These are phyloP conservation scores for Maniola jurtina DNA, from an alignment of 1,140 invertebrate genomes.

Conservation along the genomic window DNA sequence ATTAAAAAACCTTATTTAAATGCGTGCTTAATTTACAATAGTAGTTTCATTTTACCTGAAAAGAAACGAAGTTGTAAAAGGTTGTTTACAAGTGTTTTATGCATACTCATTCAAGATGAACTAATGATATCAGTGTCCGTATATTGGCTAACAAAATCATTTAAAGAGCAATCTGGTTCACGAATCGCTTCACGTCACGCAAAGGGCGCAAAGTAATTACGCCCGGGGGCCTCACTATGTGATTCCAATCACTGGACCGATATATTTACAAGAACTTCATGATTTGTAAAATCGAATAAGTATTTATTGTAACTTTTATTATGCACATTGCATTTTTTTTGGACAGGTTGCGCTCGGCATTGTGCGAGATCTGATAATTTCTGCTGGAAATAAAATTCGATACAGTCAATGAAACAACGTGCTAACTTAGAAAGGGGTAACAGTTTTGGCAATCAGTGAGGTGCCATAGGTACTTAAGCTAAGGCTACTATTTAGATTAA, in stretches of 20 bases:
- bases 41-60: background rate
- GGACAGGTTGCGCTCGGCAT: no score
- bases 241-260: constrained; percentile 14
- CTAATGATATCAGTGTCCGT: constrained; percentile 15
- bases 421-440: no score
- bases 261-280: constrained; percentile 9
- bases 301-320: background rate
- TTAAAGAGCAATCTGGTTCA: constrained; percentile 43
- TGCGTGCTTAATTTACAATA: background rate
- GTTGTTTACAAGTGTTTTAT: constrained; percentile 9
- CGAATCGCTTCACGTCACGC: constrained; percentile 44
- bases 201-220: constrained; percentile 43
- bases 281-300: constrained; percentile 2
- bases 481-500: no score
- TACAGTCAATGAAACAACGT: no score
- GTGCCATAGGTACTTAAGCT: no score
- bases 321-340: no score
- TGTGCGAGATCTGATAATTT: no score
- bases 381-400: no score
- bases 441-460: no score
- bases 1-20: constrained; percentile 2
- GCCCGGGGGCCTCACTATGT: constrained; percentile 31
- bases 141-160: constrained; percentile 24
- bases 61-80: constrained; percentile 4
- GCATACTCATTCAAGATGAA: constrained; percentile 10